These are phyloP conservation scores for Cololabis saira DNA, from an alignment of 2,113 vertebrate species.

Conservation along the genomic window DNA sequence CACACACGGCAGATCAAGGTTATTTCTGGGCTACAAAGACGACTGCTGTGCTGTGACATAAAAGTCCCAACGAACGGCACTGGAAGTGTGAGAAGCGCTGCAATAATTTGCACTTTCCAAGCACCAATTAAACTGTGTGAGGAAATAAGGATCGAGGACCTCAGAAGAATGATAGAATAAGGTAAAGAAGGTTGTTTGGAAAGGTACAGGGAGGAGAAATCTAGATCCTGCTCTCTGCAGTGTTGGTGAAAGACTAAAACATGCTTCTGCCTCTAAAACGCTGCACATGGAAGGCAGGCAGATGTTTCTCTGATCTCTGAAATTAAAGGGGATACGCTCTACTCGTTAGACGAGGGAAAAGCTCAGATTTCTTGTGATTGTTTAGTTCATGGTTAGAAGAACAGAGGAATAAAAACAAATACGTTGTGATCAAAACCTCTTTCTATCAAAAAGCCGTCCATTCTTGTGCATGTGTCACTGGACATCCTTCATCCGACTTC, in stretches of 20 bases:
- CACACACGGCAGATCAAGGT: slow-evolving; percentile 16
- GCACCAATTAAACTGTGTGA: slow-evolving; percentile 28
- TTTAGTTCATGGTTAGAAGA: not conserved
- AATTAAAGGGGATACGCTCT: slow-evolving; percentile 23
- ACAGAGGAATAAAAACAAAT: not conserved
- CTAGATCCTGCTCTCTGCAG: slow-evolving; percentile 21
- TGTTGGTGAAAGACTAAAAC: slow-evolving; percentile 36
- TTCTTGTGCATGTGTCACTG: not conserved
- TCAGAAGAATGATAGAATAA: not conserved
- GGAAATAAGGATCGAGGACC: too few species aligned
- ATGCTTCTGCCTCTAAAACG: slow-evolving; percentile 28
- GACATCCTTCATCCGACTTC: slow-evolving; percentile 4
- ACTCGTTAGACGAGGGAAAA: slow-evolving; percentile 28
- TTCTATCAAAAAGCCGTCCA: not conserved
- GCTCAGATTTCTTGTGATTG: not conserved
- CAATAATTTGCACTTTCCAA: slow-evolving; percentile 26
- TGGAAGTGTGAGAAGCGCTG: slow-evolving; percentile 34
- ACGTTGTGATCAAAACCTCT: slow-evolving; percentile 3
- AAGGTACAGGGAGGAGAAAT: not conserved
- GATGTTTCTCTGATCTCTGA: slow-evolving; percentile 53
- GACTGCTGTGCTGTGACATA: slow-evolving; percentile 15
- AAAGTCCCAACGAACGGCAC: slow-evolving; percentile 10
- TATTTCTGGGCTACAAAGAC: not conserved
- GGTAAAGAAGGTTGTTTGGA: not conserved
- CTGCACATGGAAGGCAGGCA: slow-evolving; percentile 43